These are phyloP conservation scores for Anorthoa munda DNA, from an alignment of 2,888 invertebrate genomes.

Conservation along the genomic window DNA sequence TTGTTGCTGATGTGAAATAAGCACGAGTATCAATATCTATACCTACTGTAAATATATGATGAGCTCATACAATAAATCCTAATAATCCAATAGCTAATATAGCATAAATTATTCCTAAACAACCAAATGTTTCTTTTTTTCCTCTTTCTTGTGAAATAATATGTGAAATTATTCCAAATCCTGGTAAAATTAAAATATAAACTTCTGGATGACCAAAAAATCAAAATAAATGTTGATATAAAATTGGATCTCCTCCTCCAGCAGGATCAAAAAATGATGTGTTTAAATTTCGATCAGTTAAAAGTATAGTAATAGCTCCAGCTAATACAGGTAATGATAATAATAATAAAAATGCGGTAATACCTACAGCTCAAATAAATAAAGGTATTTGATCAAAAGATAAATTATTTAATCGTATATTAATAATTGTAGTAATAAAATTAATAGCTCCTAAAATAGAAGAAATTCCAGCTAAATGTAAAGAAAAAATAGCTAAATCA, in stretches of 20 bases:
- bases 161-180: conserved; percentile 95
- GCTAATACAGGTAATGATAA: no score
- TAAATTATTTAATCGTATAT: conserved; percentile 92
- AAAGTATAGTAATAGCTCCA: no score
- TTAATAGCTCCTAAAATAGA: conserved; percentile 95
- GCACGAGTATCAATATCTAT: conserved; percentile 96
- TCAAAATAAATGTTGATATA: no score
- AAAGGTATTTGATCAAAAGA: no score
- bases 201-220: no score
- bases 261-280: no score
- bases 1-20: conserved; percentile 96
- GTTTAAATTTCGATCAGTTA: no score
- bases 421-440: conserved; percentile 94
- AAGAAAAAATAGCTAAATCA: conserved; percentile 94
- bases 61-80: conserved; percentile 96
- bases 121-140: conserved; percentile 94
- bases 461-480: conserved; percentile 94
- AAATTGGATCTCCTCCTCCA: no score
- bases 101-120: conserved; percentile 95
- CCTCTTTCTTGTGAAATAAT: conserved; percentile 94
- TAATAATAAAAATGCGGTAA: no score
- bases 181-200: conserved; percentile 95
- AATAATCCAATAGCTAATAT: conserved; percentile 95
- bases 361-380: no score
- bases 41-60: conserved; percentile 96